phyloP scores from a whole-genome alignment of 2,888 invertebrate species.

The Ectemnius continuus region DNA sequence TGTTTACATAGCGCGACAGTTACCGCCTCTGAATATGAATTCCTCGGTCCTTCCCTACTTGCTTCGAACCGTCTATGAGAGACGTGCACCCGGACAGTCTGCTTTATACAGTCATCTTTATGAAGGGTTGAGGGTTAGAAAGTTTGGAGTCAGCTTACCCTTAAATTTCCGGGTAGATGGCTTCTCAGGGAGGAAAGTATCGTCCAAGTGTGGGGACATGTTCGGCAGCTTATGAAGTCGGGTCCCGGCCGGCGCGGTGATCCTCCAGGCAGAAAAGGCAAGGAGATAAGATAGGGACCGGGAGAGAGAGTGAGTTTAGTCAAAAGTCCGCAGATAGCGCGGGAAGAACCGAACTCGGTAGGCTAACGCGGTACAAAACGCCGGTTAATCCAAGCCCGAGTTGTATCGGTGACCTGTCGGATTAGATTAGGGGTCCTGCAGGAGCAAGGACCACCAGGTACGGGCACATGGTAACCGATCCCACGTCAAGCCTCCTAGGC shows the following conservation, averaged over 20 bases:
- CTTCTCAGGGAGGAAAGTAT: neutral
- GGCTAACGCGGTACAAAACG: conserved; percentile 70
- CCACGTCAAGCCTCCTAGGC: conserved; percentile 52
- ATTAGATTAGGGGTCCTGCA: conserved; percentile 67
- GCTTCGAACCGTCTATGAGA: conserved; percentile 8
- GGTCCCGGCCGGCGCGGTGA: conserved; percentile 4
- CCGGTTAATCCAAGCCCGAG: conserved; percentile 64
- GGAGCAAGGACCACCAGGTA: conserved; percentile 68
- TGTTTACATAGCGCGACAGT: conserved; percentile 72
- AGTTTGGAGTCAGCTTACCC: no score
- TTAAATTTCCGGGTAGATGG: neutral
- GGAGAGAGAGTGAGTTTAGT: conserved; percentile 8
- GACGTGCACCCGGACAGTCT: neutral
- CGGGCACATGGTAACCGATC: conserved; percentile 65
- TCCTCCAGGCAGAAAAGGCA: conserved; percentile 22
- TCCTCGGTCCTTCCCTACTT: conserved; percentile 39
- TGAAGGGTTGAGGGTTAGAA: no score
- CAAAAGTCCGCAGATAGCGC: conserved; percentile 18
- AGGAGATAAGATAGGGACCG: conserved; percentile 43
- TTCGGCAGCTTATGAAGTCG: conserved; percentile 38
- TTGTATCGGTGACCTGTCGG: conserved; percentile 71
- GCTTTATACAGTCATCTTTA: no score
- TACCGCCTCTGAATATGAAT: conserved; percentile 71
- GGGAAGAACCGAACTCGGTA: conserved; percentile 61
- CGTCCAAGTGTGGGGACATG: conserved; percentile 5